phyloP scores from a whole-genome alignment of 2,888 invertebrate genomes.

The Conomelus anceps region DNA sequence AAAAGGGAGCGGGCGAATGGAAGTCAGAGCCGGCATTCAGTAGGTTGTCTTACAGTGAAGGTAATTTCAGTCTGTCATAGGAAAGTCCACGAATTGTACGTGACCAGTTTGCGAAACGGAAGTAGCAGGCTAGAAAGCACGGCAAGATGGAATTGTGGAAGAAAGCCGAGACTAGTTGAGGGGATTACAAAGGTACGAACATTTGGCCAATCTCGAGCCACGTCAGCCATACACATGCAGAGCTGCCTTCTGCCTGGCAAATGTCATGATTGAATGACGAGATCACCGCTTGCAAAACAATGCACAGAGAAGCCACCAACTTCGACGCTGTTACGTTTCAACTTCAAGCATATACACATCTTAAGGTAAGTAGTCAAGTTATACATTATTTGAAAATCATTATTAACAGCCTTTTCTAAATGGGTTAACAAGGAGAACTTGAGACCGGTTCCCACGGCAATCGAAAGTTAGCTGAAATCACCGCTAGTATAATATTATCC shows the following conservation, averaged over 20 bases:
- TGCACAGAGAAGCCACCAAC: not conserved
- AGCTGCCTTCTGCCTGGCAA: not conserved
- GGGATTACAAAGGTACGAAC: not conserved
- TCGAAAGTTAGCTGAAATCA: no score
- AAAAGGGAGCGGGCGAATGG: not conserved
- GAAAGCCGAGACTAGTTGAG: not conserved
- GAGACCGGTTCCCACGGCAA: no score
- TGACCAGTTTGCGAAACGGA: not conserved
- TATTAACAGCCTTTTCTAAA: no score
- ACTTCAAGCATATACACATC: not conserved
- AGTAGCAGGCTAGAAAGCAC: not conserved
- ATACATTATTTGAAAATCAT: not conserved
- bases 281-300: not conserved
- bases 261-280: not conserved
- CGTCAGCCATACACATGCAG: not conserved
- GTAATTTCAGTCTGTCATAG: not conserved
- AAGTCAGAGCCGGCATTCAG: not conserved
- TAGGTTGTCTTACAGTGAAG: not conserved
- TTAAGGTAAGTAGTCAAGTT: not conserved
- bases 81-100: not conserved
- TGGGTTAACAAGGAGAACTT: no score
- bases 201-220: not conserved
- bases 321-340: not conserved
- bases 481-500: no score
- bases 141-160: not conserved